A percentile compares a stretch with the other conserved stretches of the same genome.
These are phyloP conservation scores for Ctenosaura bakeri DNA, from an alignment of 2,797 vertebrate species.

Conservation along the genomic window DNA sequence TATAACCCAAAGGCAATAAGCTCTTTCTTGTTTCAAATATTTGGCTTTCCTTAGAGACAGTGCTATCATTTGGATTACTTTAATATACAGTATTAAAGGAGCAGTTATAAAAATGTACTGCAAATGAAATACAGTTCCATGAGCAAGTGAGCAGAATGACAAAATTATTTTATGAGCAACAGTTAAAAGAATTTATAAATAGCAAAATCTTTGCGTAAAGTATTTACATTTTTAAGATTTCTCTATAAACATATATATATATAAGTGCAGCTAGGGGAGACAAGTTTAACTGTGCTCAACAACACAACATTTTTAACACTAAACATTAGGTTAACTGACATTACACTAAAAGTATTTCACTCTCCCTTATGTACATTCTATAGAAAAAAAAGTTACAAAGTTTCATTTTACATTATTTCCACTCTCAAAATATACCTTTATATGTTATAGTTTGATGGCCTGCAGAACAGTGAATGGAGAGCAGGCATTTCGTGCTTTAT, in stretches of 20 bases:
- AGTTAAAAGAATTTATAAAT: slow-evolving; percentile 83
- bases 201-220: slow-evolving; percentile 83
- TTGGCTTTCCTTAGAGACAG: slow-evolving; percentile 67
- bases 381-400: slow-evolving; percentile 68
- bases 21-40: slow-evolving; percentile 75
- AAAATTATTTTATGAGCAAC: slow-evolving; percentile 70
- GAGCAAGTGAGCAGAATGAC: slow-evolving; percentile 57
- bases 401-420: slow-evolving; percentile 63
- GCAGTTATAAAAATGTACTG: slow-evolving; percentile 71
- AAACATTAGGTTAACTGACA: slow-evolving; percentile 74
- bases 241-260: slow-evolving; percentile 82
- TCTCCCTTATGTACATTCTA: slow-evolving; percentile 60
- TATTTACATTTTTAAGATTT: slow-evolving; percentile 84
- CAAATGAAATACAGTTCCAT: slow-evolving; percentile 64
- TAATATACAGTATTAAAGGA: slow-evolving; percentile 71
- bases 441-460: slow-evolving; percentile 56
- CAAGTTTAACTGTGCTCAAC: slow-evolving; percentile 71
- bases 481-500: slow-evolving; percentile 49
- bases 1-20: slow-evolving; percentile 59
- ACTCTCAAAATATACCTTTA: slow-evolving; percentile 64
- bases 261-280: slow-evolving; percentile 79
- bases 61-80: slow-evolving; percentile 73
- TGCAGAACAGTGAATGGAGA: slow-evolving; percentile 56
- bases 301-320: slow-evolving; percentile 68
- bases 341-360: slow-evolving; percentile 73